phyloP scores from a whole-genome alignment of 2,888 invertebrate species.

The Tenthredo distinguenda region DNA sequence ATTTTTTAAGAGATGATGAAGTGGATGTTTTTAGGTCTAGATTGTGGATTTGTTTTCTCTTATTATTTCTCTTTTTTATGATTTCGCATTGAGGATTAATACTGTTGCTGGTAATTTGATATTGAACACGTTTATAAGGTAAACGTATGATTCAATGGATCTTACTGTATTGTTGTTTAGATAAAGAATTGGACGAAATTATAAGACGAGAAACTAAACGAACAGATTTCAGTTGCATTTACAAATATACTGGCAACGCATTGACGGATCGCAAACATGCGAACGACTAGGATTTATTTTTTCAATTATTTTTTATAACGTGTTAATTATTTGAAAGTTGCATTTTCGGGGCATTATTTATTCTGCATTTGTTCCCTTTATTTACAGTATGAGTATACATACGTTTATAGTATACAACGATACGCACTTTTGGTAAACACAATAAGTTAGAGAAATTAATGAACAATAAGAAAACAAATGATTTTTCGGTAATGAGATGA shows the following conservation, averaged over 20 bases:
- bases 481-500: neutral
- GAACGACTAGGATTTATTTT: neutral
- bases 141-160: constrained; percentile 67
- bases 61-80: neutral
- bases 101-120: constrained; percentile 40
- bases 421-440: neutral
- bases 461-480: neutral
- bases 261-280: neutral
- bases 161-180: constrained; percentile 53
- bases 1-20: neutral
- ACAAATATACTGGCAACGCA: neutral
- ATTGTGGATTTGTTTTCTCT: neutral
- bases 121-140: constrained; percentile 69
- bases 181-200: constrained; percentile 4
- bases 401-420: neutral
- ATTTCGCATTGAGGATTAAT: neutral
- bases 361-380: constrained; percentile 56
- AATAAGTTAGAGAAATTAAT: neutral
- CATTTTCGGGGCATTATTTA: constrained; percentile 61
- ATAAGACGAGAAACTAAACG: neutral
- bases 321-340: constrained; percentile 61
- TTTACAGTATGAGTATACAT: neutral
- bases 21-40: neutral
- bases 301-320: neutral
- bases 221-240: constrained; percentile 2